Evolutionary conservation across 2,113 vertebrate species (phyloP).

Genomic region (Arenaria interpres): DNA sequence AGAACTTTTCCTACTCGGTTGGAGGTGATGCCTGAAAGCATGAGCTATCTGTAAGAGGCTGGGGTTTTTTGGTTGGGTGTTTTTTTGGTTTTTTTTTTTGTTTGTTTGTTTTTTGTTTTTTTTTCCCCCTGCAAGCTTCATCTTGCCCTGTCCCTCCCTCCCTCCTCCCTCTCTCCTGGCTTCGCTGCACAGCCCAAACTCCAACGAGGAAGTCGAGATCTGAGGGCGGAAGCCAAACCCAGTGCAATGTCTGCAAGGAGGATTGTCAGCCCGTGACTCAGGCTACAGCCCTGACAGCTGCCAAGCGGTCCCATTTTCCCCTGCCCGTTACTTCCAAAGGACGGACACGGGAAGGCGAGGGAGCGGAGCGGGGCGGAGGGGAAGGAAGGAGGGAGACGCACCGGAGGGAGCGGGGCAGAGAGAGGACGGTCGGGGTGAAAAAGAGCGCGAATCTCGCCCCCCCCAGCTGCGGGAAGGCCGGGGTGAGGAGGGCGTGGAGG

Average conservation of each 20-base stretch:
- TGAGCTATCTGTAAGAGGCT: neutral
- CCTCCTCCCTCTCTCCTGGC: conserved; percentile 43
- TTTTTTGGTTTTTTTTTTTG: neutral
- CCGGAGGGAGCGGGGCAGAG: no score
- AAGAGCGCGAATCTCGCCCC: neutral
- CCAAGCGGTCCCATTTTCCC: conserved; percentile 21
- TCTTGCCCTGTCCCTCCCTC: conserved; percentile 61
- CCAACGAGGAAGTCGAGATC: conserved; percentile 74
- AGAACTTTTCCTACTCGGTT: neutral
- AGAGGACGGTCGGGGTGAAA: neutral
- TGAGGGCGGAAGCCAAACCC: conserved; percentile 72
- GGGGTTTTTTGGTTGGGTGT: no score
- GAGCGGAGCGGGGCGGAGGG: no score
- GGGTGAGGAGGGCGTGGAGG: neutral
- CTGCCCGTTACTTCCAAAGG: conserved; percentile 56
- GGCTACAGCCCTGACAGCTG: conserved; percentile 75
- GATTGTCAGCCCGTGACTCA: conserved; percentile 68
- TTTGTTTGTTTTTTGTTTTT: neutral
- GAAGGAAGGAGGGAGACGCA: no score
- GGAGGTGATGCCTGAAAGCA: neutral
- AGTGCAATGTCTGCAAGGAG: conserved; percentile 57
- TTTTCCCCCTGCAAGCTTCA: conserved; percentile 19
- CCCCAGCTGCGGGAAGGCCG: neutral
- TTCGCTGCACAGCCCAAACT: neutral
- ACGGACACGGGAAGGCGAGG: neutral